Base-by-base conservation (phyloP, 2,888 invertebrate genomes). In the Caenorhabditis sp. region DNA sequence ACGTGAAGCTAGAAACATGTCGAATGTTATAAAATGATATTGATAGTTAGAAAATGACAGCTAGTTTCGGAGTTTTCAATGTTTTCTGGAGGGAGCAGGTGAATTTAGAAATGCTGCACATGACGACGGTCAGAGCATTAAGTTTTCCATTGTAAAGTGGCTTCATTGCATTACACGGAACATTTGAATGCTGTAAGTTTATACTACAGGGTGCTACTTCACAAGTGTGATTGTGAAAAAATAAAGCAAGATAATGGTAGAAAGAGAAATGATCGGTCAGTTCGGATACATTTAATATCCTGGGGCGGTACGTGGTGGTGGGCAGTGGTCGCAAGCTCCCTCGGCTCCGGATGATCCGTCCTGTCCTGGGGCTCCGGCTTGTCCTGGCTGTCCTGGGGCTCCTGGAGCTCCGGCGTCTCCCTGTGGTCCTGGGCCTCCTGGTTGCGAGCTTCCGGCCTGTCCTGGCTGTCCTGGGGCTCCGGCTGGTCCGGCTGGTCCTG, bases 281-380 rank as follows among this genome's bases (percentile, higher is more conserved):
- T 37, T 58, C 35, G 70, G 70, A 68, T 68, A 68, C 15, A 17
- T 24, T 71, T 71, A 76, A 76, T 76, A 76, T 76, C 76, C 81
- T 59, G 78, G 79, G 39, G 81, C 81, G 61, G 79, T 74, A 35
- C 81, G 70, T 56, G 81, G 73, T 62, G 81, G 76, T 61, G 78
- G 78, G 75, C 81, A 81, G 70, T 81, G 81, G 62, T 79, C 79
- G 79, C 81, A 81, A 66, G 77, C 62, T 73, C 81, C 81, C 46
- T 66, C 27, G 56, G 58, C 52, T 71, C 81, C 81, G 20, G 72
- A 59, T 22, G 27, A 24, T 78, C 78, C 78, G 55, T 72, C 73
- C 39, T 73, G 32, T 77, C 77, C 77, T 58, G 77, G 72, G 48
- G 55, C 50, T 72, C 77, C 77, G 37, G 77, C 63, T 35, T 52